Conservation (phyloP, 2,113 vertebrate genomes). For the Odocoileus virginianus region DNA sequence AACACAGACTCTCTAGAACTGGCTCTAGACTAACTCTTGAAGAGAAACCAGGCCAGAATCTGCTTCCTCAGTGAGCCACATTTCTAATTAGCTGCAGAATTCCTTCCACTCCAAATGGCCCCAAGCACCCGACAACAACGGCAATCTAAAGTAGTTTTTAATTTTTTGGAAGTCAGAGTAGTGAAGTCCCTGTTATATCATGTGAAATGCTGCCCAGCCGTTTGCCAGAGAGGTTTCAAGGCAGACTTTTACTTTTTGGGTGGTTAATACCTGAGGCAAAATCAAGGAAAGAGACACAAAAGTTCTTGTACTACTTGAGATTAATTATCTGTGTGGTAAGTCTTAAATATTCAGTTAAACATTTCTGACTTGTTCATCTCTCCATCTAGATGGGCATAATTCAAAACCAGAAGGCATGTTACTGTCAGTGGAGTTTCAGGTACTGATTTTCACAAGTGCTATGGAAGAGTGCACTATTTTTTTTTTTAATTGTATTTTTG, state of each 20-base stretch:
- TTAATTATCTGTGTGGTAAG: slow-evolving; percentile 56
- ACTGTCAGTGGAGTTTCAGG: background rate
- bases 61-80: background rate
- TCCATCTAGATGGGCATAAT: background rate
- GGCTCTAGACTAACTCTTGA: background rate
- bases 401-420: background rate
- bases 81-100: slow-evolving; percentile 49
- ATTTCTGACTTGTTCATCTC: slow-evolving; percentile 1
- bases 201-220: slow-evolving; percentile 30
- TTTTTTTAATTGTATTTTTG: slow-evolving; percentile 8
- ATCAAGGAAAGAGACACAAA: slow-evolving; percentile 45
- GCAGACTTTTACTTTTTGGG: slow-evolving; percentile 48
- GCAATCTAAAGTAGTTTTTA: slow-evolving; percentile 51
- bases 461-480: background rate
- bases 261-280: slow-evolving; percentile 66
- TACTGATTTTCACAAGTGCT: background rate
- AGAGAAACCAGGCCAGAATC: background rate
- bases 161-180: slow-evolving; percentile 37
- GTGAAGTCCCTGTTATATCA: slow-evolving; percentile 52
- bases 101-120: slow-evolving; percentile 45
- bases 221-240: slow-evolving; percentile 54
- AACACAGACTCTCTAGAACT: background rate
- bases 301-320: slow-evolving; percentile 58
- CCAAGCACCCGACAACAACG: slow-evolving; percentile 29
- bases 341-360: background rate